Conservation (phyloP, 2,888 invertebrate genomes). For the Norana najaformis region DNA sequence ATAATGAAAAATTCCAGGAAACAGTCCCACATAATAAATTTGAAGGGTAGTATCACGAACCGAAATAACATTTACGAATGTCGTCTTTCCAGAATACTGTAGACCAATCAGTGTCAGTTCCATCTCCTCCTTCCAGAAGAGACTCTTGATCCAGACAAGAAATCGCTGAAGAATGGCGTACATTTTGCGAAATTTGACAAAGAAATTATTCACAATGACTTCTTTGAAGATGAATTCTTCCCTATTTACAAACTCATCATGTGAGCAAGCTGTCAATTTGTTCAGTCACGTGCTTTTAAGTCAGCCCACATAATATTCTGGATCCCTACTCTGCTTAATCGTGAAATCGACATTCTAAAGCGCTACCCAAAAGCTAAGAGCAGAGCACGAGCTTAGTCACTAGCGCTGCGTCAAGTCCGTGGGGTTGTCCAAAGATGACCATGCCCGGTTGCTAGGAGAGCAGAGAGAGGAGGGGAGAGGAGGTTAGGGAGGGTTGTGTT, state of each 20-base stretch:
- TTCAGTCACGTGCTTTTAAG: background rate
- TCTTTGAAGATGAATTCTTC: conserved; percentile 9
- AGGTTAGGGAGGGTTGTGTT: too few relatives aligned
- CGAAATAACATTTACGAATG: conserved; percentile 99
- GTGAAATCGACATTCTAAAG: too few relatives aligned
- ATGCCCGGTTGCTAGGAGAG: too few relatives aligned
- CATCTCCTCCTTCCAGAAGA: conserved; percentile 99
- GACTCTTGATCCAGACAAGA: conserved; percentile 97
- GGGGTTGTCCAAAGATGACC: too few relatives aligned
- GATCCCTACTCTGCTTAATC: too few relatives aligned
- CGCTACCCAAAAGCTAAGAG: too few relatives aligned
- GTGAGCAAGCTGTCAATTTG: conserved; percentile 18
- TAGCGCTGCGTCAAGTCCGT: too few relatives aligned
- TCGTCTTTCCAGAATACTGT: conserved; percentile 99
- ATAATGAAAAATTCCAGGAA: background rate
- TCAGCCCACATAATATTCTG: too few relatives aligned
- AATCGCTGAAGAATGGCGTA: conserved; percentile 95
- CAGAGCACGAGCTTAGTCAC: too few relatives aligned
- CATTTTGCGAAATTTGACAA: conserved; percentile 70
- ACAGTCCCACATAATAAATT: background rate
- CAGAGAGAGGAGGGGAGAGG: too few relatives aligned
- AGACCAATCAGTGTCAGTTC: conserved; percentile 97
- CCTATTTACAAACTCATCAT: conserved; percentile 25
- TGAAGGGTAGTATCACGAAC: conserved; percentile 71
- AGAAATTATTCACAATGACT: background rate